A percentile compares a stretch with the other conserved stretches of the same genome.
Evolutionary conservation across 2,888 invertebrate species (phyloP).

Genomic region (Dysmachus trigonus): DNA sequence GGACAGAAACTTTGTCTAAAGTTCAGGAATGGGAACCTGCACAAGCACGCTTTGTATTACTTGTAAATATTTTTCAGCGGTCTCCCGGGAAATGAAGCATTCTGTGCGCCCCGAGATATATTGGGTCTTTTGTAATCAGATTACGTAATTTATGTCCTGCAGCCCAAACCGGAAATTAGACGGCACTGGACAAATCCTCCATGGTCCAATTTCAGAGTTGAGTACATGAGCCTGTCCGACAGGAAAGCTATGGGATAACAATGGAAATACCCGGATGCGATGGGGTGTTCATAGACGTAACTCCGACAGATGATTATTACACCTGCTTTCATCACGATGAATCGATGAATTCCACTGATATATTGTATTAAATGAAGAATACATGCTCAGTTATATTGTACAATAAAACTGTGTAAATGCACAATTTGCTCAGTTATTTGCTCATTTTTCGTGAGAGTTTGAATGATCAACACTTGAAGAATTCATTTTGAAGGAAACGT

Average conservation of each 20-base stretch:
- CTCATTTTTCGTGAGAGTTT: too few relatives aligned
- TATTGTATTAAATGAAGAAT: too few relatives aligned
- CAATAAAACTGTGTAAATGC: too few relatives aligned
- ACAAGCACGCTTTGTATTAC: background rate
- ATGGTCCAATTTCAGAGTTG: background rate
- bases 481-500: too few relatives aligned
- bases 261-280: background rate
- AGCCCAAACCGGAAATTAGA: background rate
- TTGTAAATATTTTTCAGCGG: slow-evolving; percentile 1
- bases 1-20: slow-evolving; percentile 17
- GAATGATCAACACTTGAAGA: too few relatives aligned
- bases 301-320: background rate
- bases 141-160: slow-evolving; percentile 7
- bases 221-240: background rate
- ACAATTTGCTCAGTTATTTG: too few relatives aligned
- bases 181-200: background rate
- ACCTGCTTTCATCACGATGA: background rate
- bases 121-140: slow-evolving; percentile 12
- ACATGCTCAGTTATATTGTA: too few relatives aligned
- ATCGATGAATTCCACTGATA: background rate
- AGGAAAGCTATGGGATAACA: background rate
- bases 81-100: background rate
- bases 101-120: background rate
- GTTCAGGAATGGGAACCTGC: background rate
- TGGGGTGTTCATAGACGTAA: background rate